A percentile compares a stretch with the other conserved stretches of the same genome.
Evolutionary conservation across 2,888 invertebrate species (phyloP).

Genomic region (Dolichopus griseipennis): DNA sequence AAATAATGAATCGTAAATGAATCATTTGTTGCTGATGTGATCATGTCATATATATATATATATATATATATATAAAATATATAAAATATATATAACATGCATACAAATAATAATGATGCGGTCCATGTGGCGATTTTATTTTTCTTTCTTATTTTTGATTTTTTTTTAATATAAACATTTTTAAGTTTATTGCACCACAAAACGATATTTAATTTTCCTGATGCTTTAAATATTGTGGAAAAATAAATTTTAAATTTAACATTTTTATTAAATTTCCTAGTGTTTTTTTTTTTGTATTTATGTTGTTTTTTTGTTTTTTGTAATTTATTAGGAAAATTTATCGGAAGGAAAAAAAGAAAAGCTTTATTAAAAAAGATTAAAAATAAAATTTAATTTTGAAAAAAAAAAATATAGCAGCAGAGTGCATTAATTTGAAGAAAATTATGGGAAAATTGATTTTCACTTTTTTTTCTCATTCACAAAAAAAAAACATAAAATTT

Average conservation of each 20-base stretch:
- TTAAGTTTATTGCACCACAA: slow-evolving; percentile 6
- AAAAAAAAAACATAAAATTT: no score
- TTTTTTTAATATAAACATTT: not conserved
- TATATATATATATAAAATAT: no score
- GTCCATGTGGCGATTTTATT: slow-evolving; percentile 5
- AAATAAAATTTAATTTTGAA: no score
- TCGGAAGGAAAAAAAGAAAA: not conserved
- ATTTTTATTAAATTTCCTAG: slow-evolving; percentile 6
- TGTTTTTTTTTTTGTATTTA: not conserved
- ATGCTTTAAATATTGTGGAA: slow-evolving; percentile 1
- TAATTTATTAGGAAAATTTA: not conserved
- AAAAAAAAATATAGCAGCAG: no score
- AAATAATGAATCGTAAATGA: not conserved
- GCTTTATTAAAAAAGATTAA: not conserved
- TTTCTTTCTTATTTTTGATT: not conserved
- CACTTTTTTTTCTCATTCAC: no score
- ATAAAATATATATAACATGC: not conserved
- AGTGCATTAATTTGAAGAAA: no score
- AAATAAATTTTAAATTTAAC: not conserved
- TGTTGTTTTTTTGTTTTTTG: not conserved
- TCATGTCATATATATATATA: no score
- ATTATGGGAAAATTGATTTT: no score
- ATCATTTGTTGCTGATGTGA: not conserved
- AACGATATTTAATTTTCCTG: not conserved
- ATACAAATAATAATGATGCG: not conserved